Evolutionary conservation across 2,113 vertebrate species (phyloP).

Genomic region (Girardinichthys multiradiatus): DNA sequence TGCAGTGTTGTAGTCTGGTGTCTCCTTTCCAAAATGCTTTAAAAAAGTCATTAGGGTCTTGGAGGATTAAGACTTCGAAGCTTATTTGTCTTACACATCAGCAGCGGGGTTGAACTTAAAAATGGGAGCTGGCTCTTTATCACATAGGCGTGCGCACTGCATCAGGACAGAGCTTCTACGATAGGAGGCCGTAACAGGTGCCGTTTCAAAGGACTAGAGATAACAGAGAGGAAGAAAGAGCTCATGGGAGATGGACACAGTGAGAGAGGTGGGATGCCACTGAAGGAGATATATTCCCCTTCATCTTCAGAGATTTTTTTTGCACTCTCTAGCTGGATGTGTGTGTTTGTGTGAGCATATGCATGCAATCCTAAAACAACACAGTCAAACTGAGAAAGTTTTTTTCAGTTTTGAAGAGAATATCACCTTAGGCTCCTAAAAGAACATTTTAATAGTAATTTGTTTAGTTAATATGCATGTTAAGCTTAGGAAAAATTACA

Average conservation of each 20-base stretch:
- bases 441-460: background rate
- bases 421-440: slow-evolving; percentile 37
- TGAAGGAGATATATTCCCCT: slow-evolving; percentile 59
- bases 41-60: slow-evolving; percentile 57
- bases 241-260: slow-evolving; percentile 41
- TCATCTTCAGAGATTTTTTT: slow-evolving; percentile 59
- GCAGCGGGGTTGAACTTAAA: slow-evolving; percentile 46
- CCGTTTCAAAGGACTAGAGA: slow-evolving; percentile 75
- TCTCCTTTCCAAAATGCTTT: slow-evolving; percentile 31
- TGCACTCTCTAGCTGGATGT: background rate
- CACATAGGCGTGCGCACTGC: slow-evolving; percentile 43
- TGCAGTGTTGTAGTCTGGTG: slow-evolving; percentile 25
- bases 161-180: slow-evolving; percentile 61
- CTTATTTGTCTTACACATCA: slow-evolving; percentile 59
- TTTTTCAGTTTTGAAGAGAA: slow-evolving; percentile 40
- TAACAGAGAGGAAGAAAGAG: slow-evolving; percentile 55
- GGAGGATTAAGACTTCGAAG: slow-evolving; percentile 57
- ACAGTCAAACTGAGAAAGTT: slow-evolving; percentile 17
- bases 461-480: background rate
- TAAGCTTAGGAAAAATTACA: background rate
- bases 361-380: background rate
- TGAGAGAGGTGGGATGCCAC: slow-evolving; percentile 14
- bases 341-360: background rate
- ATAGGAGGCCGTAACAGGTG: slow-evolving; percentile 74
- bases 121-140: slow-evolving; percentile 48